These are phyloP conservation scores for Conus betulinus DNA, from an alignment of 1,140 invertebrate genomes.

Conservation along the genomic window DNA sequence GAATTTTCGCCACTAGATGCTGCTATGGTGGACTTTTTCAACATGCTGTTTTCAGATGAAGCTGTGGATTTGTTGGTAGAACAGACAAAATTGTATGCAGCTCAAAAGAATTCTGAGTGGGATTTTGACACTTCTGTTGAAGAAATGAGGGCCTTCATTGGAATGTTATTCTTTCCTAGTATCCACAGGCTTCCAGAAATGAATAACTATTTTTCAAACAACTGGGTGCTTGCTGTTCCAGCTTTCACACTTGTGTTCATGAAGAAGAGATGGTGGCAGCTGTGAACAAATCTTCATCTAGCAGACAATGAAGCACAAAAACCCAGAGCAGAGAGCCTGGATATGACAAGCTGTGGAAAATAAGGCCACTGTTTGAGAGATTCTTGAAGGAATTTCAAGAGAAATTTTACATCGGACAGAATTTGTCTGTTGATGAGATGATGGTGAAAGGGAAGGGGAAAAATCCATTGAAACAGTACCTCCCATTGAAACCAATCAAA, in stretches of 20 bases:
- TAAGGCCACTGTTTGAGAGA: not conserved
- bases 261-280: not conserved
- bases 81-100: not conserved
- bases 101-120: not conserved
- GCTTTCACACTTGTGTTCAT: not conserved
- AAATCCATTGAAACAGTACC: not conserved
- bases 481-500: not conserved
- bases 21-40: not conserved
- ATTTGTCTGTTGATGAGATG: not conserved
- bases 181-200: not conserved
- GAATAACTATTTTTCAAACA: not conserved
- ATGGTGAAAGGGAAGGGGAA: constrained; percentile 8
- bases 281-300: not conserved
- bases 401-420: constrained; percentile 9
- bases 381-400: not conserved
- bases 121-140: not conserved
- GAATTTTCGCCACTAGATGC: not conserved
- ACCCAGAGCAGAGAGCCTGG: not conserved
- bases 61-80: not conserved
- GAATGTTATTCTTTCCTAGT: not conserved
- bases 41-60: not conserved
- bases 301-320: not conserved
- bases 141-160: constrained; percentile 11
- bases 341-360: not conserved
- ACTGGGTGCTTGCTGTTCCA: not conserved